Conservation (phyloP, 2,113 vertebrate genomes). For the Burhinus oedicnemus region DNA sequence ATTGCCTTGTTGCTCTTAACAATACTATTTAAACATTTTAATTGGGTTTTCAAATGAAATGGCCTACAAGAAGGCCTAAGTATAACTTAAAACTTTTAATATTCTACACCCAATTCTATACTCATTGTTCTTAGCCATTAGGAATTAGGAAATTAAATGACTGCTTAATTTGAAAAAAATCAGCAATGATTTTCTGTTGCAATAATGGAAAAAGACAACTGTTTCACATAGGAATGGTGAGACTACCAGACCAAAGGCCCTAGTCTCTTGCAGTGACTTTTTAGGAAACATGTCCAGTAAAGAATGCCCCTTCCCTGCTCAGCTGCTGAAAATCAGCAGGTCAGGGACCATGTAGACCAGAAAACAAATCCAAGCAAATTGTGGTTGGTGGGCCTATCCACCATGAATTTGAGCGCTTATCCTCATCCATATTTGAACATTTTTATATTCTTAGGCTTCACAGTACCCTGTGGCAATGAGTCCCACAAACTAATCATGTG, state of each 20-base stretch:
- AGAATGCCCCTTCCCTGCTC: background rate
- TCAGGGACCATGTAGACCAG: background rate
- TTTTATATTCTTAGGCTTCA: background rate
- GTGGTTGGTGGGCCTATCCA: background rate
- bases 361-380: background rate
- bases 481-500: background rate
- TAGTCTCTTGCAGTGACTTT: background rate
- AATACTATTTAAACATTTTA: background rate
- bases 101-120: background rate
- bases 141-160: background rate
- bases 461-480: background rate
- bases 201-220: background rate
- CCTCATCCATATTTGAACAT: background rate
- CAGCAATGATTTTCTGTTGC: background rate
- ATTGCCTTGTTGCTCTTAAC: background rate
- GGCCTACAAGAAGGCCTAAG: background rate
- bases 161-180: background rate
- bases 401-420: background rate
- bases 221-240: background rate
- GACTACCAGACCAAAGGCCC: background rate
- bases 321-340: too few relatives aligned
- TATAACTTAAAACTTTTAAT: background rate
- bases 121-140: background rate
- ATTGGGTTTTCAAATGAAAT: background rate
- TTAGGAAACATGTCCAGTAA: background rate